Evolutionary conservation across 1,140 invertebrate species (phyloP).

Genomic region (Drosophila nebulosa): DNA sequence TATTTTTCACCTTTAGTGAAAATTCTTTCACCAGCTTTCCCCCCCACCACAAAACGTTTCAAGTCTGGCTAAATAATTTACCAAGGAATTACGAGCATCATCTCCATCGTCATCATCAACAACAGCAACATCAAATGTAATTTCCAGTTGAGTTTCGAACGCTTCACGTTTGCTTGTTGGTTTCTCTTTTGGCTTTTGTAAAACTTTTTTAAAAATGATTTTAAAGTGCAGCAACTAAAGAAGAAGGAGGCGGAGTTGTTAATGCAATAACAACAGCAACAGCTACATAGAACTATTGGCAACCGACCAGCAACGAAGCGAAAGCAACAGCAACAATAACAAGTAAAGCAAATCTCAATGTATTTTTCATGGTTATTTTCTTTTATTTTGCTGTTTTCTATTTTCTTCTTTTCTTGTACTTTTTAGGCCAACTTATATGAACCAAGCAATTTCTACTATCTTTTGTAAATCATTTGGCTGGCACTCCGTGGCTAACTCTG

Average conservation of each 20-base stretch:
- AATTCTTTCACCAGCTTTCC: constrained; percentile 29
- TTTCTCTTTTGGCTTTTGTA: constrained; percentile 30
- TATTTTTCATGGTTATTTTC: constrained; percentile 60
- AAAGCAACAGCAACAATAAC: constrained; percentile 25
- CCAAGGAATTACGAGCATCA: constrained; percentile 41
- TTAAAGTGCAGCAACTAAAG: constrained; percentile 60
- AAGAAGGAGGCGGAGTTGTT: constrained; percentile 58
- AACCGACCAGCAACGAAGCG: constrained; percentile 2
- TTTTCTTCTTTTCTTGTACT: constrained; percentile 52
- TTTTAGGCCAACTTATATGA: constrained; percentile 62
- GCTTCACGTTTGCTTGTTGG: constrained; percentile 43
- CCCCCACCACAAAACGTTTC: background rate
- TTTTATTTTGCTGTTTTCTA: constrained; percentile 36
- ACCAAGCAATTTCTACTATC: constrained; percentile 71
- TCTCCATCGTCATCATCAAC: constrained; percentile 11
- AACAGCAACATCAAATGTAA: constrained; percentile 54
- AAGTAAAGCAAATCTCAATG: constrained; percentile 56
- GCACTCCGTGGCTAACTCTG: constrained; percentile 53
- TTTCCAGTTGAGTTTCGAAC: constrained; percentile 71
- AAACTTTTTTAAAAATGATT: constrained; percentile 65
- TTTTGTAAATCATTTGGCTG: constrained; percentile 74
- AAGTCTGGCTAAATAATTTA: constrained; percentile 38
- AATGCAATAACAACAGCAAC: constrained; percentile 33
- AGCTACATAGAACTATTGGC: constrained; percentile 43
- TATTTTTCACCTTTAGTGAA: constrained; percentile 43